Conservation (phyloP, 2,113 vertebrate genomes). For the Sturnus vulgaris region DNA sequence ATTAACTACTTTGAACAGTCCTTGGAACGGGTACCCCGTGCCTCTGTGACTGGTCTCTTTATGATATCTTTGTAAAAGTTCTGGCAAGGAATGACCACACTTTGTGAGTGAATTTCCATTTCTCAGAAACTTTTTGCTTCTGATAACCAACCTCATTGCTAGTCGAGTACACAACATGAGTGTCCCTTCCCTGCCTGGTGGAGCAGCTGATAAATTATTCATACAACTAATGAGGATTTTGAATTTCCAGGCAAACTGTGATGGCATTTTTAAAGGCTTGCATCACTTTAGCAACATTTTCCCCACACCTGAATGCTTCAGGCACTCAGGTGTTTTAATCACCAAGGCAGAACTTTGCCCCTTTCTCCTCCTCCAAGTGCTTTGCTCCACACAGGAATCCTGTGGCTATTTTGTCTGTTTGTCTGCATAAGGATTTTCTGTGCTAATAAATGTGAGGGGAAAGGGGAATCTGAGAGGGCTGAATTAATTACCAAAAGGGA, state of each 20-base stretch:
- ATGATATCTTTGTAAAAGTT: slow-evolving; percentile 26
- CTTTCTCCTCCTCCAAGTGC: background rate
- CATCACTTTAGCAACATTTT: slow-evolving; percentile 31
- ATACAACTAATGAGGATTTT: slow-evolving; percentile 46
- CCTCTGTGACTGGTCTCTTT: slow-evolving; percentile 13
- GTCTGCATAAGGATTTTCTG: background rate
- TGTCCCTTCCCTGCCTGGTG: slow-evolving; percentile 38
- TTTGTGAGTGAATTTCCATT: background rate
- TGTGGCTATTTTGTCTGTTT: slow-evolving; percentile 54
- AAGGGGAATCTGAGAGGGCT: slow-evolving; percentile 17
- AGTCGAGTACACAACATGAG: slow-evolving; percentile 48
- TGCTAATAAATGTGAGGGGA: slow-evolving; percentile 39
- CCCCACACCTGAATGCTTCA: slow-evolving; percentile 71
- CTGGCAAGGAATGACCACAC: slow-evolving; percentile 2
- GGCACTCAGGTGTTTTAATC: slow-evolving; percentile 72
- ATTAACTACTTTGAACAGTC: slow-evolving; percentile 21
- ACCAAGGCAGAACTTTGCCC: background rate
- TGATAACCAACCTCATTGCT: background rate
- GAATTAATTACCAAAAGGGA: slow-evolving; percentile 34
- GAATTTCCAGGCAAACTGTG: slow-evolving; percentile 52
- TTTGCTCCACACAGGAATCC: slow-evolving; percentile 45
- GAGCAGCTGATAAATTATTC: slow-evolving; percentile 70
- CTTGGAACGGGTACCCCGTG: background rate
- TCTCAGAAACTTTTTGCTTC: background rate
- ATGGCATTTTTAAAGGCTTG: slow-evolving; percentile 52